Base-by-base conservation (phyloP, 2,113 vertebrate species). In the Serinus canaria region DNA sequence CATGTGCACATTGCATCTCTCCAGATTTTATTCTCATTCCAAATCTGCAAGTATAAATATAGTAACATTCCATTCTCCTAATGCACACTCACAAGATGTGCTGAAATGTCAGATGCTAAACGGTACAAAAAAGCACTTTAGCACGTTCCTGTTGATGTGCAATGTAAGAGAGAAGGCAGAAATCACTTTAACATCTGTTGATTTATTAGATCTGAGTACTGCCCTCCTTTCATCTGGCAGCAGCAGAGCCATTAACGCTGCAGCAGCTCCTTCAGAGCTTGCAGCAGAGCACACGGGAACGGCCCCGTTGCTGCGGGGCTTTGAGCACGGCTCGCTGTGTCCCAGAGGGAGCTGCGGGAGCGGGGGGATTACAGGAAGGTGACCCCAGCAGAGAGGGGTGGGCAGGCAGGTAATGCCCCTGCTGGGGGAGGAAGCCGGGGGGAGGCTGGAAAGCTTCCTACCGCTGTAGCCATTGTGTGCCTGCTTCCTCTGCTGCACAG, bases 371-470 rank as follows among this genome's bases (percentile, higher is more conserved):
- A 1, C 30, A 87, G 63, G 75, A 74, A 77, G 75, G 90, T 56
- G 55, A 72, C 20, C 5, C 23, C 55, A 46, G 81, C 52, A 70
- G 89, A 83, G 73, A 58, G 50, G 44, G 70, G 60, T 2, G 13
- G 87, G 66, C 56, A 24, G 49, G 87, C 87, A 97, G 95, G 94
- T 92, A 86, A 94, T 76, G n/a, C 47, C 75, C 86, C 85, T 55
- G 80, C 76, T 67, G 92, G 18, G 11, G 83, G 82, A 91, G 93
- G 93, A 95, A 95, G 87, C 75, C 39, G 87, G 68, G 94, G 27
- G 85, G 93, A 94, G 91, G 82, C 89, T 92, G 52, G 88, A 88
- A 92, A 93, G 72, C 79, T 93, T 95, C 94, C 95, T 87, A 89
- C 37, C 2, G 0, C 82, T 15, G 89, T 7, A 81, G 76, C 94